Evolutionary conservation across 1,140 invertebrate genomes (phyloP), one percentile per base, ranked within the genome.

Genomic region (Trachymyrmex septentrionalis): DNA sequence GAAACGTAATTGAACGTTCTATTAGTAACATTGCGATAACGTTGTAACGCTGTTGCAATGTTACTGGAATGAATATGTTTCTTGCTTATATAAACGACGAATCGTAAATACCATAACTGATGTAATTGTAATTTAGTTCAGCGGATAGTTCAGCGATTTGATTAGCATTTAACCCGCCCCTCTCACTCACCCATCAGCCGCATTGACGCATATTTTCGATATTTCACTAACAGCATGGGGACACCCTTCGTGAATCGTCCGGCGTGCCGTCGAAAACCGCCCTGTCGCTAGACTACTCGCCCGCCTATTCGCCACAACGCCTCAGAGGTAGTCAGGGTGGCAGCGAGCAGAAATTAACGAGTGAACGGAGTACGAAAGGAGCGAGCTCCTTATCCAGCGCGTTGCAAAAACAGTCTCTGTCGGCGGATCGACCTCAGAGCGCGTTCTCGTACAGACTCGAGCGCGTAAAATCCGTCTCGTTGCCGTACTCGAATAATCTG

Each of bases 161-260:
- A 72, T 7, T 63, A 72, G 67, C 44, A 19, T 76, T 71, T 63
- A 88, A 89, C 80, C n/a, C 57, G 24, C 16, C 12, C 24, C 1
- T 16, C n/a, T 14, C 19, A 69, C 87, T 81, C 55, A 27, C 30
- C 63, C 24, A 30, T 44, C 30, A 77, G 86, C 85, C 48, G 84
- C 88, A 93, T 76, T 92, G 80, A 92, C 86, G 81, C 90, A 92
- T 92, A 88, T 89, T 89, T 92, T 90, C 92, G 90, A 91, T 92
- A 91, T 92, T 94, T 93, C 89, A 94, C 94, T 94, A 94, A 94
- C 93, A 94, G 94, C 94, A 94, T 94, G 92, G 92, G 91, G 92
- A 93, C 80, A 87, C 64, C 80, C 80, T 85, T 88, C 92, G 88
- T 90, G 93, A 93, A 87, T 89, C 90, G 85, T 85, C 90, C 85